Percentiles rank a stretch among this genome's conserved stretches.
These are phyloP conservation scores for Alaudala cheleensis DNA, from an alignment of 2,113 vertebrate species.

Conservation along the genomic window DNA sequence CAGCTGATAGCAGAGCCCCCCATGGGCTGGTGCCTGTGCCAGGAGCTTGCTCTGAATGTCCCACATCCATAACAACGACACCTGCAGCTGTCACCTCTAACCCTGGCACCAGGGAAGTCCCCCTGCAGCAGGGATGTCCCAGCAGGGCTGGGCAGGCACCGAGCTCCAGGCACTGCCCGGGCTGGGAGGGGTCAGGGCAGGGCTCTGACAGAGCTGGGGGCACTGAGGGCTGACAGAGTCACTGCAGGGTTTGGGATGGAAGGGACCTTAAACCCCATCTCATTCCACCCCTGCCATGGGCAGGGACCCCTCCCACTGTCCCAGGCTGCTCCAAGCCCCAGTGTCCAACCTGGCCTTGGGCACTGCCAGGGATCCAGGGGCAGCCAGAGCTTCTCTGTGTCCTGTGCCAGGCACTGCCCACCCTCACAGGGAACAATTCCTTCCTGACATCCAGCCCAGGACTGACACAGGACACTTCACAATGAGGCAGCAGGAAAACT, in stretches of 20 bases:
- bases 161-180: not conserved
- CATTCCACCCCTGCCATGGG: not conserved
- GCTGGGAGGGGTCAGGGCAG: not conserved
- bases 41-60: not conserved
- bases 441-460: not conserved
- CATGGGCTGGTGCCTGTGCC: not conserved
- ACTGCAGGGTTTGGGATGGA: not conserved
- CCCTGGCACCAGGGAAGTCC: not conserved
- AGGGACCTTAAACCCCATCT: not conserved
- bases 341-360: accelerated
- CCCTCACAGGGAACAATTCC: not conserved
- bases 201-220: not conserved
- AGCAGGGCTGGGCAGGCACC: not conserved
- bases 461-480: no score
- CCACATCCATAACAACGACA: accelerated
- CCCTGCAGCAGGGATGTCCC: not conserved
- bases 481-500: not conserved
- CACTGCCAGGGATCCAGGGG: not conserved
- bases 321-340: not conserved
- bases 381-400: not conserved
- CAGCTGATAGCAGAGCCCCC: accelerated
- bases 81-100: not conserved
- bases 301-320: not conserved
- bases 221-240: not conserved
- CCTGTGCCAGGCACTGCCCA: not conserved